Evolutionary conservation across 2,888 invertebrate genomes (phyloP), one percentile per base, ranked within the genome.

Genomic region (Strigamia transsilvanica): DNA sequence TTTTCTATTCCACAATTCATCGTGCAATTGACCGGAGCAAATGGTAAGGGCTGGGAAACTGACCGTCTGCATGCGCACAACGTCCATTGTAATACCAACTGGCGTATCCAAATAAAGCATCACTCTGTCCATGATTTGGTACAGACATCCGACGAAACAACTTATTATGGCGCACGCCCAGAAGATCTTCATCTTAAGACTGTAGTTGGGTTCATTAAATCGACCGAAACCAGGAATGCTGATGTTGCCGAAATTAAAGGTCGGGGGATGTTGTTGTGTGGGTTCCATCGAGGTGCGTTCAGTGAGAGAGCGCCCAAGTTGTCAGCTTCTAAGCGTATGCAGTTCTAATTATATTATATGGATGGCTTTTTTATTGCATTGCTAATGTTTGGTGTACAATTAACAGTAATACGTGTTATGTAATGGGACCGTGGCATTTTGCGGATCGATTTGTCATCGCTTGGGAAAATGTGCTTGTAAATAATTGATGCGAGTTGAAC

Each of bases 221-320:
- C 42, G 34, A 15, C 80, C 46, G n/a, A 80, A 34, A 5, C 80
- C 80, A 3, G 80, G 80, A 18, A 80, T 80, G 13, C 80, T 80
- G 18, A 80, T 80, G 9, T 18, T 46, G 15, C 18, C n/a, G 10
- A 18, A 12, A 21, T 66, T 66, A 3, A 12, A 12, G 6, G 21
- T 23, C 38, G 38, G 38, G 61, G 23, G 12, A 12, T 3, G 4
- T 66, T 2, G 12, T 23, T 66, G 1, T 66, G 61, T 15, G 46
- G 46, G 23, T 66, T 66, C 61, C 61, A 66, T 66, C 12, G 46
- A 10, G 46, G 15, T 46, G 46, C 5, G 46, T 0, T 38, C 4
- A 38, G 38, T 5, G 46, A 46, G 15, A 10, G 46, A 13, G 46
- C n/a, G n/a, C n/a, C n/a, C n/a, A n/a, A n/a, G n/a, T n/a, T n/a